Percentiles rank a stretch among this genome's conserved stretches.
Evolutionary conservation across 2,113 vertebrate genomes (phyloP).

Genomic region (Paramisgurnus dabryanus): DNA sequence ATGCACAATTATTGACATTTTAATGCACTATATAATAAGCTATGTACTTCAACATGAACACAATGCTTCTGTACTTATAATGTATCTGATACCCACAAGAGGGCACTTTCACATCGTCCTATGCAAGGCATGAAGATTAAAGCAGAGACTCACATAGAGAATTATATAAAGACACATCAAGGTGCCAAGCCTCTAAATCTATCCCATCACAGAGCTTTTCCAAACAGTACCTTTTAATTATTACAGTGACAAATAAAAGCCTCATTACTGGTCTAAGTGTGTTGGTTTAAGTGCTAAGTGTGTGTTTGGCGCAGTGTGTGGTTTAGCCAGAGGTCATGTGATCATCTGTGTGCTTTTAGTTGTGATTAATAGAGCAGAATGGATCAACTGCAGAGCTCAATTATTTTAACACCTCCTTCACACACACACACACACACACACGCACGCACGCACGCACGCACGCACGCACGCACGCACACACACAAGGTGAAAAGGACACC

Average conservation of each 20-base stretch:
- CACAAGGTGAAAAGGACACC: background rate
- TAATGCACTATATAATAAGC: background rate
- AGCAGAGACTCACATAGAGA: background rate
- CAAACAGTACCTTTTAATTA: background rate
- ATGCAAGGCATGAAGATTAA: background rate
- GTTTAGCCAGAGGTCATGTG: constrained; percentile 15
- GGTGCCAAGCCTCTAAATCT: background rate
- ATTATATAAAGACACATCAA: background rate
- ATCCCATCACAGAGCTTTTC: constrained; percentile 1
- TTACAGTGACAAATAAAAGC: background rate
- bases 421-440: background rate
- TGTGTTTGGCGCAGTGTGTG: background rate
- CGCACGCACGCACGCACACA: constrained; percentile 5
- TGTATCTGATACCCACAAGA: constrained; percentile 51
- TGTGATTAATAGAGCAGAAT: constrained; percentile 26
- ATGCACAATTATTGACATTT: background rate
- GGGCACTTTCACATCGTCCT: constrained; percentile 44
- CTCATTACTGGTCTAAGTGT: background rate
- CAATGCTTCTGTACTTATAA: background rate
- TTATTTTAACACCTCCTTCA: constrained; percentile 21
- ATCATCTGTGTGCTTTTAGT: background rate
- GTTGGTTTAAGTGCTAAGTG: background rate
- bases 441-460: constrained; percentile 4
- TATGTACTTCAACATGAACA: too few relatives aligned
- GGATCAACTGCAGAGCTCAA: constrained; percentile 5